Base-by-base conservation (phyloP, 2,888 invertebrate species). In the Ametastegia equiseti region DNA sequence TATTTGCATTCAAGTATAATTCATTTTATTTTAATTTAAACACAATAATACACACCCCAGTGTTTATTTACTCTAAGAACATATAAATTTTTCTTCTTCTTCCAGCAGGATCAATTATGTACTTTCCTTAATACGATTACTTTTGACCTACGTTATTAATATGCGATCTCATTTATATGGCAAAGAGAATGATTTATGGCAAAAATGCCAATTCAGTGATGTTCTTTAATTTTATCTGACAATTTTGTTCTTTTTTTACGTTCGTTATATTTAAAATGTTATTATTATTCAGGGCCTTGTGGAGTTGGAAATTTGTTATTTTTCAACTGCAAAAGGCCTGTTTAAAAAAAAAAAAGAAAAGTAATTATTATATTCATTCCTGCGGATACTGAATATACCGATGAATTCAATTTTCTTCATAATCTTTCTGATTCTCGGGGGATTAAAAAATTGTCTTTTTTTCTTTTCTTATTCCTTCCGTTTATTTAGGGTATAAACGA, bases 401-500 rank as follows among this genome's bases (percentile, higher is more conserved):
- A n/a, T n/a, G n/a, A n/a, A n/a, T 39, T 69, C 5, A 79, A 23
- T 11, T 19, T 54, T 23, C 54, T 2, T 19, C 9, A 9, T 54
- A n/a, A n/a, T 50, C 23, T 23, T 54, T 27, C 83, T 78, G n/a
- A 33, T 42, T 75, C 82, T 27, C 30, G 11, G 15, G 57, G 11
- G 9, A 57, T 23, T 57, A 57, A 4, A 11, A 19, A 57, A 69
- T 54, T 71, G 39, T 71, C 39, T 54, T 57, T 33, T 33, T 50
- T 42, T 11, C 13, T 81, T 82, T 82, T 84, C n/a, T n/a, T n/a
- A n/a, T n/a, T n/a, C n/a, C n/a, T n/a, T n/a, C n/a, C n/a, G n/a
- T n/a, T 81, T 67, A 83, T 86, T 85, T 85, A 83, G 84, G 84
- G 73, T 88, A 86, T 87, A 86, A 42, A 86, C 84, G 86, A 86